These are phyloP conservation scores for Clitarchus hookeri DNA, from an alignment of 2,888 invertebrate genomes.

Conservation along the genomic window DNA sequence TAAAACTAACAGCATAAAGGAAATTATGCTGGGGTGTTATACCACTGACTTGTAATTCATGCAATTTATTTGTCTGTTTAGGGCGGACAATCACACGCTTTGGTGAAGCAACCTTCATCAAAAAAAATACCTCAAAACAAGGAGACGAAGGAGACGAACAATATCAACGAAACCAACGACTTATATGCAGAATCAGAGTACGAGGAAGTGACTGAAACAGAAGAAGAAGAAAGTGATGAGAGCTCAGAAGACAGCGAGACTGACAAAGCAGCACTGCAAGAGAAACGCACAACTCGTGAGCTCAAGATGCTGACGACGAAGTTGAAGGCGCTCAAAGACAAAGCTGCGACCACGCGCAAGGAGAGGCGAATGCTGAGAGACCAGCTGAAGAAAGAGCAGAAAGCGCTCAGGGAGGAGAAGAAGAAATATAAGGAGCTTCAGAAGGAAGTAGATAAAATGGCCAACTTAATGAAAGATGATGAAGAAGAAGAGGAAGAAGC, in stretches of 20 bases:
- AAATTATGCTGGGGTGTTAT: too few relatives aligned
- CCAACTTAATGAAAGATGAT: slow-evolving; percentile 80
- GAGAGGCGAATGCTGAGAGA: slow-evolving; percentile 79
- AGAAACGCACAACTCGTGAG: slow-evolving; percentile 66
- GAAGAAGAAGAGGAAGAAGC: slow-evolving; percentile 59
- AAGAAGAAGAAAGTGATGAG: slow-evolving; percentile 62
- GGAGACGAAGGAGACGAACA: slow-evolving; percentile 41
- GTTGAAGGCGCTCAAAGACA: slow-evolving; percentile 51
- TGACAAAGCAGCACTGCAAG: slow-evolving; percentile 53
- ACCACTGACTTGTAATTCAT: too few relatives aligned
- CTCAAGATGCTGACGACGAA: slow-evolving; percentile 66
- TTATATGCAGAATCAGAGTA: slow-evolving; percentile 63
- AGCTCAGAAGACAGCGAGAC: slow-evolving; percentile 41
- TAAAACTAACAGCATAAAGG: too few relatives aligned
- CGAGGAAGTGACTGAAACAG: slow-evolving; percentile 66
- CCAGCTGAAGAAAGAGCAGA: slow-evolving; percentile 71
- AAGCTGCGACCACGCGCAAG: slow-evolving; percentile 62
- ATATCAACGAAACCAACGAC: slow-evolving; percentile 43
- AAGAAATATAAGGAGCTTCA: slow-evolving; percentile 81
- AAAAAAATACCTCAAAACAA: slow-evolving; percentile 46
- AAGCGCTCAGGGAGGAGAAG: slow-evolving; percentile 70
- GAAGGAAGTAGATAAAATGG: slow-evolving; percentile 91
- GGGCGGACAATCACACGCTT: slow-evolving; percentile 34
- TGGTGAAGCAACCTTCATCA: slow-evolving; percentile 47
- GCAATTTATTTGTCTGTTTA: slow-evolving; percentile 18